phyloP scores from a whole-genome alignment of 2,888 invertebrate genomes.

The Callinectes sapidus region DNA sequence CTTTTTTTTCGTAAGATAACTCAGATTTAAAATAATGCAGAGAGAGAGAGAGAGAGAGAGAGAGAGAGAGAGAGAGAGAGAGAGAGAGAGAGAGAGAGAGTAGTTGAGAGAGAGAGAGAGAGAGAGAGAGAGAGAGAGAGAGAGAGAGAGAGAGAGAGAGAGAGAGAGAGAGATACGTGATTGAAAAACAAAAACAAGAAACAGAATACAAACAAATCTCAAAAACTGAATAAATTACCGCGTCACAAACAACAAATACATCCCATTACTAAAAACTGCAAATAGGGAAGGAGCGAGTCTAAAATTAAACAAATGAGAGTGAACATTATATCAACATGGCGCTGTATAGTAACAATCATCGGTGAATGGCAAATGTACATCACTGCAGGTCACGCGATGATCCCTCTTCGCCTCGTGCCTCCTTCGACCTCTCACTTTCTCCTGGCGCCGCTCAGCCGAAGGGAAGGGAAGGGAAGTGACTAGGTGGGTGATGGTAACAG shows the following conservation, averaged over 20 bases:
- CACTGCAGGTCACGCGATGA: not conserved
- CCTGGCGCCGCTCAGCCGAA: not conserved
- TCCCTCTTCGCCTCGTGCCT: not conserved
- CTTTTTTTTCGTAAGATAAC: not conserved
- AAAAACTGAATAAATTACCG: not conserved
- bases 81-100: no score
- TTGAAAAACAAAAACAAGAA: not conserved
- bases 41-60: not conserved
- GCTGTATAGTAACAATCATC: not conserved
- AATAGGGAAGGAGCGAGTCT: not conserved
- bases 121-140: conserved; percentile 15
- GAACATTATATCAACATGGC: not conserved
- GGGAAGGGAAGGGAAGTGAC: not conserved
- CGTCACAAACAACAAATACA: not conserved
- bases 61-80: not conserved
- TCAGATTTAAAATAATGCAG: no score
- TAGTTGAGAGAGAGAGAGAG: no score
- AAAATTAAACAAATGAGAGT: not conserved
- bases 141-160: conserved; percentile 9
- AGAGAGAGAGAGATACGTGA: not conserved
- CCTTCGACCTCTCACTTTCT: not conserved
- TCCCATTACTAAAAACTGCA: not conserved
- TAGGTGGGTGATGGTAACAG: not conserved
- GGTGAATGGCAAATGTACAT: not conserved
- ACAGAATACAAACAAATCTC: not conserved